Evolutionary conservation across 2,113 vertebrate species (phyloP).

Genomic region (Varanus komodoensis): DNA sequence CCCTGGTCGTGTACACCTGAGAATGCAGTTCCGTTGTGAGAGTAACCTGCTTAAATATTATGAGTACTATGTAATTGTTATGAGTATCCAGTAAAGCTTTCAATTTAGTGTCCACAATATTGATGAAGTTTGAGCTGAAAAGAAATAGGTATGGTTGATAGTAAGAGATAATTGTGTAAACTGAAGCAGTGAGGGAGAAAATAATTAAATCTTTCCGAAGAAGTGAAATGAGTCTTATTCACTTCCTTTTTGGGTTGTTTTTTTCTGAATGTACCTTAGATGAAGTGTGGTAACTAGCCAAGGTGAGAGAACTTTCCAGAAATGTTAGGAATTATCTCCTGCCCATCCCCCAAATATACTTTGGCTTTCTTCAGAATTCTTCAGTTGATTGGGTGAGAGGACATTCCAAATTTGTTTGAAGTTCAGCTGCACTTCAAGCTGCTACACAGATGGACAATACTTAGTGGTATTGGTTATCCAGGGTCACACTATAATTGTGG

Average conservation of each 20-base stretch:
- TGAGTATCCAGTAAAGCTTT: neutral
- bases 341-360: neutral
- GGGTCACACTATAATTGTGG: neutral
- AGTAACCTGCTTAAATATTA: neutral
- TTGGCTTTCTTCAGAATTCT: neutral
- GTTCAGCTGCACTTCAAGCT: neutral
- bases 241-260: neutral
- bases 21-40: neutral
- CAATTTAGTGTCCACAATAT: neutral
- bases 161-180: neutral
- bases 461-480: neutral
- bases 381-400: neutral
- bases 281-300: neutral
- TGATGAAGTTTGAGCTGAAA: neutral
- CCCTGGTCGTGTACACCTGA: neutral
- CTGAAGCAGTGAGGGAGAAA: neutral
- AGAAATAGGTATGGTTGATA: neutral
- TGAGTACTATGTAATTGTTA: neutral
- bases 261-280: neutral
- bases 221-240: neutral
- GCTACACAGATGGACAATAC: neutral
- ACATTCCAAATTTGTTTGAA: neutral
- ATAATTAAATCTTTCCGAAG: neutral
- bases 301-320: neutral
- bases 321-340: neutral